phyloP scores from a whole-genome alignment of 30 jellyfish, hydroid and myxozoan genomes.

The Hydra vulgaris region DNA sequence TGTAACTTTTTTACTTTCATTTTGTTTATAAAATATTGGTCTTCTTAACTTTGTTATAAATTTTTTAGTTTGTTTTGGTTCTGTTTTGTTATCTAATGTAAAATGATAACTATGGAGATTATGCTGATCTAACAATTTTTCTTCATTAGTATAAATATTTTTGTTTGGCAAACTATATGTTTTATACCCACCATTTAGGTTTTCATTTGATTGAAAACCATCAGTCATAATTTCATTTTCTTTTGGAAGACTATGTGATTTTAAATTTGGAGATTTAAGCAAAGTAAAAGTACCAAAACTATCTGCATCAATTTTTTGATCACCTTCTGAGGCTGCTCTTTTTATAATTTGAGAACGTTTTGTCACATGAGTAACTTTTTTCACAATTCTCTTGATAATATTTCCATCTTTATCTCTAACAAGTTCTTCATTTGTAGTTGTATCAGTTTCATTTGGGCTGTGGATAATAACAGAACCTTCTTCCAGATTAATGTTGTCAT shows the following conservation, averaged over 20 bases:
- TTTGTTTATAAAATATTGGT: slow-evolving; percentile 9
- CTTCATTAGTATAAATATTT: background rate
- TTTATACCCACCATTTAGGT: background rate
- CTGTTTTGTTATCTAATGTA: no score
- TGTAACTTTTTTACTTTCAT: slow-evolving; percentile 15
- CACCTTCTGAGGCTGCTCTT: slow-evolving; percentile 49
- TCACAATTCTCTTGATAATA: slow-evolving; percentile 54
- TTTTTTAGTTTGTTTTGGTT: background rate
- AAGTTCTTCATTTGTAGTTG: slow-evolving; percentile 70
- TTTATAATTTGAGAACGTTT: slow-evolving; percentile 48
- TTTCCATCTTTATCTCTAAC: slow-evolving; percentile 63
- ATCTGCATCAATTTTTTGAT: slow-evolving; percentile 36
- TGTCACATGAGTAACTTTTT: slow-evolving; percentile 58
- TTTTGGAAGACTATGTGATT: background rate
- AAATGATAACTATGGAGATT: background rate
- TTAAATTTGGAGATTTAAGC: background rate
- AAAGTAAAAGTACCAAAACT: background rate
- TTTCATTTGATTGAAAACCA: background rate
- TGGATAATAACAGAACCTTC: slow-evolving; percentile 62
- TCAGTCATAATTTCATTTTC: background rate
- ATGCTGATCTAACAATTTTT: background rate
- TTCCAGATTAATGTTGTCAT: slow-evolving; percentile 2
- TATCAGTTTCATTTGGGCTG: slow-evolving; percentile 50
- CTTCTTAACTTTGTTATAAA: slow-evolving; percentile 8
- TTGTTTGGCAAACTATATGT: background rate